phyloP scores from a whole-genome alignment of 2,888 invertebrate genomes.

The Sepioteuthis lessoniana region DNA sequence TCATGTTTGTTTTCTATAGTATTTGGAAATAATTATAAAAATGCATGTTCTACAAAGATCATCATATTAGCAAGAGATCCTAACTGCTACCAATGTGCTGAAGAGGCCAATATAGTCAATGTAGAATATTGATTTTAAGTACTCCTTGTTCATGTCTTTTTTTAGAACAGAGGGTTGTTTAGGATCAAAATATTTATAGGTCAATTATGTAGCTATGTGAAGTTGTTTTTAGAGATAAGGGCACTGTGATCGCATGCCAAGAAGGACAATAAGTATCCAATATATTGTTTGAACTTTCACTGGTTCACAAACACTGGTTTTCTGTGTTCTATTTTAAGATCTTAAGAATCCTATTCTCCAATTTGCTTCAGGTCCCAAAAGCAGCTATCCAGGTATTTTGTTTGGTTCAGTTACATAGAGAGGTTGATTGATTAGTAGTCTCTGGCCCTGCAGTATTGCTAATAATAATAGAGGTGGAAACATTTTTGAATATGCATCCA shows the following conservation, averaged over 20 bases:
- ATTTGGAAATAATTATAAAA: background rate
- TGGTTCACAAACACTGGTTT: background rate
- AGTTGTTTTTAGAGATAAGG: background rate
- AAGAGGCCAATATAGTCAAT: background rate
- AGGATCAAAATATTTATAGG: constrained; percentile 23
- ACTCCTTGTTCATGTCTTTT: background rate
- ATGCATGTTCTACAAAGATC: background rate
- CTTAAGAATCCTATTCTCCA: background rate
- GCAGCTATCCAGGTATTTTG: background rate
- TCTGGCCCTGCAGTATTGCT: too few relatives aligned
- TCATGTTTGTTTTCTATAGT: background rate
- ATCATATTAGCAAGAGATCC: background rate
- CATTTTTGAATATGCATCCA: too few relatives aligned
- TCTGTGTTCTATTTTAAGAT: background rate
- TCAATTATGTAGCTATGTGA: background rate
- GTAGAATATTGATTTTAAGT: background rate
- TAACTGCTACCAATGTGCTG: background rate
- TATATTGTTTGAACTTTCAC: background rate
- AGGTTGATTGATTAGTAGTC: too few relatives aligned
- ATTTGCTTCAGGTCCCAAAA: background rate
- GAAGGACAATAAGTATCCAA: background rate
- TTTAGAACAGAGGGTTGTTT: constrained; percentile 33
- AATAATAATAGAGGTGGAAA: too few relatives aligned
- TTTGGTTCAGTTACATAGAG: background rate
- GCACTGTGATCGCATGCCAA: background rate